Evolutionary conservation across 2,113 vertebrate genomes (phyloP), one percentile per base, ranked within the genome.

Genomic region (Sinosuthora webbiana): DNA sequence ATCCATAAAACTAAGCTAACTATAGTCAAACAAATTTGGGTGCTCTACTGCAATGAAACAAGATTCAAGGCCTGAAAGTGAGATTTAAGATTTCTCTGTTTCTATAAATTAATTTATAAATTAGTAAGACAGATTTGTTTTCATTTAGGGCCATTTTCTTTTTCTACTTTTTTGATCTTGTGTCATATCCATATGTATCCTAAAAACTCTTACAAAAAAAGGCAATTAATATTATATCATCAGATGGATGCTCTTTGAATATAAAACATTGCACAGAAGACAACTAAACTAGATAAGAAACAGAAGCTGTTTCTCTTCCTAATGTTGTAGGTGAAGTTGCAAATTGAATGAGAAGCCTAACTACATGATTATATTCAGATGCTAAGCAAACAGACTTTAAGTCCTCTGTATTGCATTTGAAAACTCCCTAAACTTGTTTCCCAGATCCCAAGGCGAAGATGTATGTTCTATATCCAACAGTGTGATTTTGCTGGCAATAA

Each of bases 261-360:
- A 60, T 42, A 67, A 74, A 83, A 59, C 15, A 78, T 22, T 64
- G 11, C 20, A n/a, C 20, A 92, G 52, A 81, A 83, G 27, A 89
- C 35, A 87, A 68, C 27, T 31, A 65, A 78, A 45, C 24, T 41
- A 56, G 73, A 49, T 25, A 73, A n/a, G 57, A 89, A 88, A 90
- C 47, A 93, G 76, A 73, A 79, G 39, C 31, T 68, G 7, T 41
- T 88, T 79, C 6, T 60, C 59, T 84, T 91, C 0, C 5, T 50
- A 80, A n/a, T 78, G 31, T 84, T 64, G 62, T 41, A 75, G 30
- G 27, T 68, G 52, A 93, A 89, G 39, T 22, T 62, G 64, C 39
- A 90, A 90, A 78, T 63, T 60, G 33, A 90, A 71, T 78, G 27
- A 83, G 94, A 93, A 87, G 44, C 56, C 64, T 92, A 92, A 64